These are phyloP conservation scores for Nothura maculosa DNA, from an alignment of 2,797 vertebrate species.

Conservation along the genomic window DNA sequence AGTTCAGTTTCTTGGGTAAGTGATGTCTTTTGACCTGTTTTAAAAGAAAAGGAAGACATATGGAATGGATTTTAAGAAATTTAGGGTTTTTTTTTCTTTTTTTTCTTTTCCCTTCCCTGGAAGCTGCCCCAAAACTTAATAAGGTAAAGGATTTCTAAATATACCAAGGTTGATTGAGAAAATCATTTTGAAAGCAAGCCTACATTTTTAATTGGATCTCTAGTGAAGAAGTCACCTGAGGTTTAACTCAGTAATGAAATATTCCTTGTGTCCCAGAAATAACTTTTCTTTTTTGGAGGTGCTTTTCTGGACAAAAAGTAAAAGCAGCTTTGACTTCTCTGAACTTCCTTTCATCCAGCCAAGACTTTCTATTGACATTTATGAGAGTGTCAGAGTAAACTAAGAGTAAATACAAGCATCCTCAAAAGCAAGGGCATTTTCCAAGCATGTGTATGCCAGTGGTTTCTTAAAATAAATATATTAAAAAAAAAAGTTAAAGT, in stretches of 20 bases:
- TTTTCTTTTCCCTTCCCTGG: neutral
- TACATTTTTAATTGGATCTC: neutral
- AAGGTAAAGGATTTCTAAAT: slow-evolving; percentile 39
- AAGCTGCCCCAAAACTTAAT: slow-evolving; percentile 1
- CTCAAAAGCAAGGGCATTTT: neutral
- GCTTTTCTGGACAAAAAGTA: neutral
- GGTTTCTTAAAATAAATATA: too few species aligned
- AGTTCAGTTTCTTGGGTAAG: slow-evolving; percentile 98
- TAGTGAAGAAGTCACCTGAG: slow-evolving; percentile 3
- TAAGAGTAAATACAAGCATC: neutral
- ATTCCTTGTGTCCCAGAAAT: slow-evolving; percentile 18
- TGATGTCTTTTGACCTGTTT: slow-evolving; percentile 97
- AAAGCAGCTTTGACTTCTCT: neutral
- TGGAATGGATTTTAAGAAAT: neutral
- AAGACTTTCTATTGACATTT: neutral
- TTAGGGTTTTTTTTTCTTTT: too few species aligned
- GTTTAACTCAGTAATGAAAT: neutral
- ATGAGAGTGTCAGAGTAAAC: neutral
- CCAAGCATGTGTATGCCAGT: too few species aligned
- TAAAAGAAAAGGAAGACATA: neutral
- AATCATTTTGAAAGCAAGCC: slow-evolving; percentile 19
- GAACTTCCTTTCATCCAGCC: neutral
- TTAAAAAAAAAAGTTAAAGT: too few species aligned
- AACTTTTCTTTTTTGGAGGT: neutral
- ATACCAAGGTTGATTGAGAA: slow-evolving; percentile 47